Evolutionary conservation across 1,140 invertebrate genomes (phyloP).

Genomic region (Meloidogyne hapla): DNA sequence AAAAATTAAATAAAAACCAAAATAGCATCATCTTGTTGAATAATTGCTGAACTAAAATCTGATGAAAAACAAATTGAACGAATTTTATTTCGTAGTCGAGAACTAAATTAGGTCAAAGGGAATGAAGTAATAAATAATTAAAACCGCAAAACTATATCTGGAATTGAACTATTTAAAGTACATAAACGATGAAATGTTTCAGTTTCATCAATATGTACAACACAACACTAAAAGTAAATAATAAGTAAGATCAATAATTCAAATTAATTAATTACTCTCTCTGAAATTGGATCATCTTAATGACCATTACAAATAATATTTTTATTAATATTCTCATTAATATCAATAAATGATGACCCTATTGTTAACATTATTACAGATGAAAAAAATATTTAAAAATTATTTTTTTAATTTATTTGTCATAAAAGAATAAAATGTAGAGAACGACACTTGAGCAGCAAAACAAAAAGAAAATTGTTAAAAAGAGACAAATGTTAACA

Average conservation of each 20-base stretch:
- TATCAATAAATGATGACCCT: slow-evolving; percentile 8
- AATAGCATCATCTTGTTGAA: slow-evolving; percentile 19
- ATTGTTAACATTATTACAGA: not conserved
- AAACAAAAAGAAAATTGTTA: no score
- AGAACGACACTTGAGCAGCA: no score
- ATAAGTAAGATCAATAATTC: not conserved
- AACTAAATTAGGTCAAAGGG: not conserved
- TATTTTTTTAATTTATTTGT: not conserved
- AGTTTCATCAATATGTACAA: not conserved
- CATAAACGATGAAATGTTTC: not conserved
- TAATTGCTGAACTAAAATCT: slow-evolving; percentile 3
- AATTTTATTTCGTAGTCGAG: not conserved
- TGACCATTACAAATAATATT: not conserved
- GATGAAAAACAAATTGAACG: slow-evolving; percentile 8
- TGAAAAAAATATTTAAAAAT: not conserved
- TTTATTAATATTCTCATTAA: not conserved
- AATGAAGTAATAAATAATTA: not conserved
- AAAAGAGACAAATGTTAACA: no score
- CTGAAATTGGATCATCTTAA: slow-evolving; percentile 3
- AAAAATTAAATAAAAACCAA: not conserved
- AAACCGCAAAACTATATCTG: slow-evolving; percentile 10
- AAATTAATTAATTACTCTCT: slow-evolving; percentile 8
- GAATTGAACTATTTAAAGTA: not conserved
- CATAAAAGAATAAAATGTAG: no score
- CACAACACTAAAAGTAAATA: slow-evolving; percentile 14